A percentile compares a stretch with the other conserved stretches of the same genome.
Conservation (phyloP, 2,113 vertebrate species). For the Gallinago media region DNA sequence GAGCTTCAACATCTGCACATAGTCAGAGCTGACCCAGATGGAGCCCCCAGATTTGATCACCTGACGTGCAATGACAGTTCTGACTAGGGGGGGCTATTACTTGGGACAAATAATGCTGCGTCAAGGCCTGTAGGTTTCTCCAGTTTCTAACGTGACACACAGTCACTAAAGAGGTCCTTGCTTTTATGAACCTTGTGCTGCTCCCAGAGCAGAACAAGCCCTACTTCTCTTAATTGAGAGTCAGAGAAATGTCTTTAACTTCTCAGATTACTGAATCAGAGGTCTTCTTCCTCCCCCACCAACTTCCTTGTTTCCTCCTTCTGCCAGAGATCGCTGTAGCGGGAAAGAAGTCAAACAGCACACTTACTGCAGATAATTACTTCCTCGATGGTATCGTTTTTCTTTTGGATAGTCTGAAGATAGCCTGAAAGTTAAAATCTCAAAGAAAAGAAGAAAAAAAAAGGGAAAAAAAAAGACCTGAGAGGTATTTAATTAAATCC, state of each 20-base stretch:
- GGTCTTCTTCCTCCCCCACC: background rate
- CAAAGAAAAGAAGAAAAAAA: background rate
- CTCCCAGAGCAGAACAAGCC: background rate
- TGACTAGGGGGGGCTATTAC: background rate
- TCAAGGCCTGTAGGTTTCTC: background rate
- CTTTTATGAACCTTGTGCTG: background rate
- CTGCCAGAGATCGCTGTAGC: background rate
- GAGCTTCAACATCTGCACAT: background rate
- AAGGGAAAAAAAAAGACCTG: no score
- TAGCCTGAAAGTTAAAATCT: background rate
- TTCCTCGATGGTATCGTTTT: background rate
- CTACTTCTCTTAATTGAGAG: background rate
- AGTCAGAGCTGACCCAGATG: fast-evolving
- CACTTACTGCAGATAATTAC: background rate
- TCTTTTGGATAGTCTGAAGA: background rate
- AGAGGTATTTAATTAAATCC: background rate
- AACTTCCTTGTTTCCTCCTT: background rate
- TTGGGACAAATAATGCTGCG: background rate
- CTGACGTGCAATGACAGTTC: background rate
- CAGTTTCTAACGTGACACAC: background rate
- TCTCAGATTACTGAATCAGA: background rate
- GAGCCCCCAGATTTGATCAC: background rate
- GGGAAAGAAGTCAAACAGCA: constrained; percentile 7
- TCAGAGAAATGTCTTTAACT: background rate
- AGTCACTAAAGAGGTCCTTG: background rate